Evolutionary conservation across 2,797 vertebrate genomes (phyloP).

Genomic region (Mionectes olivaceus): DNA sequence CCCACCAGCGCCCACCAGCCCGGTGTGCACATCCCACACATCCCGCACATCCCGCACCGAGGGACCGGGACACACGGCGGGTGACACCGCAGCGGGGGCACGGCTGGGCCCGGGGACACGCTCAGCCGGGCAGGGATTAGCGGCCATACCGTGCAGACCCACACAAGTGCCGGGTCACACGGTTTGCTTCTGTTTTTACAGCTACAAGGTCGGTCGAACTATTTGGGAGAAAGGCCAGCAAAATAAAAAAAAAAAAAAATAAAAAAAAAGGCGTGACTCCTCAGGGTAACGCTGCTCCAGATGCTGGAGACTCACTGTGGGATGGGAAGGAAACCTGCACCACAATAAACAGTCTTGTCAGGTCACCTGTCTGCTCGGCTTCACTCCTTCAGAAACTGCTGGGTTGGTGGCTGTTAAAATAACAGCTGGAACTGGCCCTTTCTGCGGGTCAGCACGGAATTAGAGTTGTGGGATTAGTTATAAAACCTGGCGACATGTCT

Average conservation of each 20-base stretch:
- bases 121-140: background rate
- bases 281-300: rapidly evolving
- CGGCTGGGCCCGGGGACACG: background rate
- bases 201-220: background rate
- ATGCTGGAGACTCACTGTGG: background rate
- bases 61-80: background rate
- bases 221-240: background rate
- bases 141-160: rapidly evolving
- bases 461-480: slow-evolving; percentile 53
- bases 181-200: rapidly evolving
- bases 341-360: rapidly evolving
- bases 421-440: slow-evolving; percentile 1
- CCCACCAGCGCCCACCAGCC: rapidly evolving
- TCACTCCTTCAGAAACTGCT: background rate
- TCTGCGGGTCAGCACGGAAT: slow-evolving; percentile 44
- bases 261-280: background rate
- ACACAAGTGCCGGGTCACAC: background rate
- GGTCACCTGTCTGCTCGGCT: background rate
- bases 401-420: background rate
- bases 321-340: background rate
- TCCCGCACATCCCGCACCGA: background rate
- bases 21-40: no score
- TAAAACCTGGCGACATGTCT: slow-evolving; percentile 13
- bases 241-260: background rate
- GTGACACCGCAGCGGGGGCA: background rate